phyloP scores from a whole-genome alignment of 2,113 vertebrate species.

The Cathartes aura region DNA sequence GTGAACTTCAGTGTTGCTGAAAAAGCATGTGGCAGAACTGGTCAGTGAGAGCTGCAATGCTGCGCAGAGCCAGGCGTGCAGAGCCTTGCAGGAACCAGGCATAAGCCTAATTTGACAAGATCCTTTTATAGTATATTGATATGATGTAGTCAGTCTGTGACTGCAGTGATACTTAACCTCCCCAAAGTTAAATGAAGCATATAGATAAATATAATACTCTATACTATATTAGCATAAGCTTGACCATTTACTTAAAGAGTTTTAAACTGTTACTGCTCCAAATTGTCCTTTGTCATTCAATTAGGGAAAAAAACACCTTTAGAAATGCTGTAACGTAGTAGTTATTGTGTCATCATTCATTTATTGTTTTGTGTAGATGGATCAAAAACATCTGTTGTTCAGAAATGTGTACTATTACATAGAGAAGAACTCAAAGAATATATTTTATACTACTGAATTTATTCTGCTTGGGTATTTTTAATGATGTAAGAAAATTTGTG shows the following conservation, averaged over 20 bases:
- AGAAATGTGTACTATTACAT: neutral
- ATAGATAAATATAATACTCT: neutral
- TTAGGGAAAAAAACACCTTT: neutral
- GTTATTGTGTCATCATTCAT: neutral
- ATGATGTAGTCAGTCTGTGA: neutral
- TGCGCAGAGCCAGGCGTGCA: neutral
- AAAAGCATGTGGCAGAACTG: neutral
- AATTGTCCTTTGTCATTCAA: neutral
- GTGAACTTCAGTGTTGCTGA: neutral
- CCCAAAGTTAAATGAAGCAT: neutral
- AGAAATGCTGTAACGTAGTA: neutral
- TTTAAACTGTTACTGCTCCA: neutral
- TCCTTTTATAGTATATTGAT: neutral
- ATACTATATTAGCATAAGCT: neutral
- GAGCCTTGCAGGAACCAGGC: neutral
- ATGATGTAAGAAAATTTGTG: neutral
- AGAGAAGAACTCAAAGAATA: neutral
- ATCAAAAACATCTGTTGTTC: neutral
- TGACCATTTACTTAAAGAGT: neutral
- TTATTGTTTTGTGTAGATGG: neutral
- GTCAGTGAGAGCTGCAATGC: neutral
- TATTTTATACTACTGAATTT: neutral
- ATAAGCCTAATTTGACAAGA: neutral
- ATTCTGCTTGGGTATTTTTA: neutral
- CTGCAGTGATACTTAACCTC: neutral